Conservation (phyloP, 2,888 invertebrate genomes). For the Spodoptera picta region DNA sequence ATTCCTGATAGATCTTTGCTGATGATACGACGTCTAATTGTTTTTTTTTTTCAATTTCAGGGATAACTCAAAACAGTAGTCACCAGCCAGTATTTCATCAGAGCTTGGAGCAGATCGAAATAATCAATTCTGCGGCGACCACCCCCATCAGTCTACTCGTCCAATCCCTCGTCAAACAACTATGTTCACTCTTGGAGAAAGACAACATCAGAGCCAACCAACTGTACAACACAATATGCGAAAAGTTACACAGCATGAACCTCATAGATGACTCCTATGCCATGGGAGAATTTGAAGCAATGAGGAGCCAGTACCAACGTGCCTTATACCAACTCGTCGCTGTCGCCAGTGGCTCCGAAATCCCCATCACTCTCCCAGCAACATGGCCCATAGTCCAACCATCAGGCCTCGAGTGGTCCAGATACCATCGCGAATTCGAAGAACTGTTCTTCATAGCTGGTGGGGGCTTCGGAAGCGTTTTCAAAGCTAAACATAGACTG, state of each 20-base stretch:
- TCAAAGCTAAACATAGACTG: constrained; percentile 92
- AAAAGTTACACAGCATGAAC: constrained; percentile 91
- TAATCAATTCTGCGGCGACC: constrained; percentile 78
- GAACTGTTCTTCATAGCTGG: constrained; percentile 91
- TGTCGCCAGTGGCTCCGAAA: constrained; percentile 88
- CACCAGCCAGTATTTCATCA: constrained; percentile 76
- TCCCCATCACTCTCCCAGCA: constrained; percentile 82
- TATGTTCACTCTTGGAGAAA: constrained; percentile 90
- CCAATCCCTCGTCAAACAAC: constrained; percentile 91
- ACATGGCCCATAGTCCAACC: constrained; percentile 87
- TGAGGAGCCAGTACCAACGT: constrained; percentile 91
- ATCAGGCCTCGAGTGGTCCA: constrained; percentile 89
- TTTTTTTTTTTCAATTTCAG: constrained; percentile 66
- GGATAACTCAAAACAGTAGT: constrained; percentile 69
- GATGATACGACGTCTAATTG: no score
- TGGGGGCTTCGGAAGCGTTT: constrained; percentile 94
- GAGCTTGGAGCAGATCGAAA: constrained; percentile 78
- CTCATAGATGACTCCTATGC: constrained; percentile 92
- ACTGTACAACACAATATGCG: constrained; percentile 91
- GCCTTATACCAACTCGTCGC: constrained; percentile 90
- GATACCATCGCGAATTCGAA: constrained; percentile 91
- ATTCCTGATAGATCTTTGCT: no score
- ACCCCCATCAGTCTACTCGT: constrained; percentile 91
- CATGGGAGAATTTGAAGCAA: constrained; percentile 91
- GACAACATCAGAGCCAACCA: constrained; percentile 88